Evolutionary conservation across 2,113 vertebrate genomes (phyloP), one percentile per base, ranked within the genome.

Genomic region (Capra hircus): DNA sequence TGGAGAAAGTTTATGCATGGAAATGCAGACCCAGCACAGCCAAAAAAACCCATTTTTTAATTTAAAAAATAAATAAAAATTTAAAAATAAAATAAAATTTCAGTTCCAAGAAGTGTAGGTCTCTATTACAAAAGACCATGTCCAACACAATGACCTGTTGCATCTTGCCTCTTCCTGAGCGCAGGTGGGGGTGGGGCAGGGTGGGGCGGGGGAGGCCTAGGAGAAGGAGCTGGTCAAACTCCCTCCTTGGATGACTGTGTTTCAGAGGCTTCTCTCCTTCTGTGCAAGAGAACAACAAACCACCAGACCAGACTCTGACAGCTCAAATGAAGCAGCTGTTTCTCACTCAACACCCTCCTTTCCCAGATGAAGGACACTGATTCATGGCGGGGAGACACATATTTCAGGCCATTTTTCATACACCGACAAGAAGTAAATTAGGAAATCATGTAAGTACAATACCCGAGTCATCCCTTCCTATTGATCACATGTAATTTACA

Each of bases 401-500:
- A 98, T 98, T 97, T 98, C 97, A 98, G 98, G 98, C 96, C 88
- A 96, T 97, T 98, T 98, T 97, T 98, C 97, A 95, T 92, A 97
- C 97, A 88, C 97, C 94, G 98, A 99, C 99, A 99, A 98, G 98
- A 71, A 98, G 98, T 98, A 99, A 99, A 99, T 99, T 99, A 99
- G 98, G 98, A 98, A 98, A 98, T 97, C 98, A 97, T 99, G 98
- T 98, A 98, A 98, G 98, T 98, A 99, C 99, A 99, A 99, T 98
- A 93, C 97, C 94, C 98, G 53, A 98, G 99, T 99, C 99, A 98
- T 99, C 98, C 99, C 97, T 99, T 99, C 98, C 99, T 99, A 99
- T 99, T 99, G 99, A 99, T 99, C 99, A 99, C 99, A 97, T 98
- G 99, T 99, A 99, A 99, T 99, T 99, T 99, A 99, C 99, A 99